Evolutionary conservation across 2,113 vertebrate genomes (phyloP), one percentile per base, ranked within the genome.

Genomic region (Nycticorax nycticorax): DNA sequence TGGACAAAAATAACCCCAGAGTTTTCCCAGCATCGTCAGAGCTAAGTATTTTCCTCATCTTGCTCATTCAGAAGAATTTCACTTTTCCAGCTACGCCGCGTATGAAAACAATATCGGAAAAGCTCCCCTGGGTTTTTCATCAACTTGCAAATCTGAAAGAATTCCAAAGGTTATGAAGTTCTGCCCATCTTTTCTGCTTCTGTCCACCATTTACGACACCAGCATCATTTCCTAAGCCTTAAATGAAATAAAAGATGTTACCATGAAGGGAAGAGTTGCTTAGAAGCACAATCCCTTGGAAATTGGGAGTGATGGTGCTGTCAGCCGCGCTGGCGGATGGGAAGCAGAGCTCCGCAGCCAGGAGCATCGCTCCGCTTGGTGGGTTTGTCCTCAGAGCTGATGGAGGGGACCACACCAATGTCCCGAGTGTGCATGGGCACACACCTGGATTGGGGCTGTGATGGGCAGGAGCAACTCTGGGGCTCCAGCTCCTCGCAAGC

Each of bases 1-100:
- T 52, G 67, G 48, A 83, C 55, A 89, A 95, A 91, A 94, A 96
- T 94, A 96, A 88, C 68, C 63, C 35, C 85, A 82, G 84, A 94
- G 77, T 91, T 98, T 98, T 96, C 92, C 89, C 96, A 96, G 83
- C 89, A 53, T 88, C 41, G 0, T 97, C 92, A 94, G 80, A 88
- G 66, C 86, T 69, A 93, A 97, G 87, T 94, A 92, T 96, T 96
- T 97, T 97, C 85, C 83, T 96, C 12, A 0, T 83, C 48, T 81
- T 56, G 59, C 91, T 94, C 93, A 91, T 92, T 96, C 95, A 97
- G 77, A 96, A 94, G 84, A 94, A 81, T 88, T 97, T 85, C 56
- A 77, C 30, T 97, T 96, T 97, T 95, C 92, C 92, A 96, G 87
- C 56, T 93, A 89, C 60, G 56, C 2, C 0, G 48, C 90, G 20